Base-by-base conservation (phyloP, 2,113 vertebrate species). In the Istiophorus platypterus region DNA sequence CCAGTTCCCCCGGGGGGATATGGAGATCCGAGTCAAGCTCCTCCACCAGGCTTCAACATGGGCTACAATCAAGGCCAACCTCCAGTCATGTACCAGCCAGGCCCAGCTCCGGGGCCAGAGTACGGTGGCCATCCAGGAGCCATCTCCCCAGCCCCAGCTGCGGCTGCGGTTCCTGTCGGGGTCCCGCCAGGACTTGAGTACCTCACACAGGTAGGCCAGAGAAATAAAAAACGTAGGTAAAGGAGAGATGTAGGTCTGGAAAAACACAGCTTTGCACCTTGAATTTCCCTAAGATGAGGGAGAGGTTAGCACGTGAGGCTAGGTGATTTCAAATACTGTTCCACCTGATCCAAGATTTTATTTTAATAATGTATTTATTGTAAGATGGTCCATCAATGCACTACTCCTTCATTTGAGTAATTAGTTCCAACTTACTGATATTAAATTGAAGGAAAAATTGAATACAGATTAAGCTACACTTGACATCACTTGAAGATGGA, bases 111-210 rank as follows among this genome's bases (percentile, higher is more conserved):
- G 2, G 90, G 76, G 18, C 58, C 41, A 0, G 85, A 91, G 27
- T 89, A 85, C 0, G 86, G 85, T 0, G 76, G 72, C 13, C 65
- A 59, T 2, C 27, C 69, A 0, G 88, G 74, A 37, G 89, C 58
- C 0, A 85, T 93, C 22, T 69, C 91, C 5, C 70, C 92, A 3
- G 85, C 92, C 1, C 81, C 83, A 0, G 37, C 56, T 0, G 41
- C 83, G 1, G 74, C 72, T 13, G 39, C 5, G 0, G 80, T 93
- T 49, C 68, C 94, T 7, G 90, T 94, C 0, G 96, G 96, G 1
- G 94, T 96, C 22, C 96, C 96, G 12, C 92, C 95, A 0, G 96
- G 96, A 11, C 94, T 97, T 0, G 96, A 97, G 76, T 97, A 97
- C 89, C 95, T 97, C 67, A 90, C 94, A 31, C 96, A 96, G 96